Evolutionary conservation across 2,888 invertebrate species (phyloP), one percentile per base, ranked within the genome.

Genomic region (Torymus auratus): DNA sequence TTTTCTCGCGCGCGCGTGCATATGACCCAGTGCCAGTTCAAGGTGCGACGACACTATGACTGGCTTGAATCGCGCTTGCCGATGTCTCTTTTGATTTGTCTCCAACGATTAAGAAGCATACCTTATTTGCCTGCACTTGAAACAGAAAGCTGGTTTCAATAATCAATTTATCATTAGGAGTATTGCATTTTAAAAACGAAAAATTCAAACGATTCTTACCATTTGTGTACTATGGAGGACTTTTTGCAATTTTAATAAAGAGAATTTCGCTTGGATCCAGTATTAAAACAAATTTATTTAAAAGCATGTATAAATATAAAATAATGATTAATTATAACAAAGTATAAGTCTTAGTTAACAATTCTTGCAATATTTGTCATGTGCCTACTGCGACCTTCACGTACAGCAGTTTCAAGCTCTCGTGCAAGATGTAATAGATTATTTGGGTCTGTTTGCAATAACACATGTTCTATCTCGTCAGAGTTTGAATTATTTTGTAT

Each of bases 311-410:
- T 17, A 20, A 50, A 55, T 50, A 64, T 52, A 77, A 72, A 61
- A 55, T 52, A 56, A 70, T 72, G n/a, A 23, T 15, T 20, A 28
- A 28, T 20, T 61, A 4, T 23, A 71, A 70, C n/a, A 58, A 70
- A 71, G 20, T 70, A 50, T 28, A 67, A 52, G 13, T 56, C 7
- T 76, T 69, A 81, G 50, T 78, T 60, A 65, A 81, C 67, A 61
- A 85, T 82, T 88, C 92, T 92, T 85, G 92, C 92, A 62, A 93
- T 92, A 89, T 92, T 92, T 10, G 93, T 91, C 11, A 93, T 91
- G 87, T 93, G 93, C 84, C 93, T 93, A 85, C 92, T 93, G 82
- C 92, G 92, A 1, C 93, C 92, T 88, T 93, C 93, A 82, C 92
- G 92, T 69, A 93, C 85, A 20, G 94, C 94, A 85, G 92, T 91